Evolutionary conservation across 2,888 invertebrate genomes (phyloP).

Genomic region (Apamea crenata): DNA sequence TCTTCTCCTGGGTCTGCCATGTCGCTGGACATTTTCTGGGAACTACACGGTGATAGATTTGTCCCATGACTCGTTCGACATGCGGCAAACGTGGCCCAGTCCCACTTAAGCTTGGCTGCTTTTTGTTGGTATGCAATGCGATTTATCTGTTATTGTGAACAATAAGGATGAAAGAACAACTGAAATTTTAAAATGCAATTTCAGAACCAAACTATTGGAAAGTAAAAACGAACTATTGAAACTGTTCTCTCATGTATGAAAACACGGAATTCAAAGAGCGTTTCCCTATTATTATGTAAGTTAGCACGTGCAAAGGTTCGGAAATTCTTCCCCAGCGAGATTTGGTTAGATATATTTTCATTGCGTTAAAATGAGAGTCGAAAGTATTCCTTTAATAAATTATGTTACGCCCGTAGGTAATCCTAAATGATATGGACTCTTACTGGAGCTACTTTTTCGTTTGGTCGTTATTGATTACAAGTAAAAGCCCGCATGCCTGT

Average conservation of each 20-base stretch:
- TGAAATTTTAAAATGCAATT: neutral
- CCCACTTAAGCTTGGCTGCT: neutral
- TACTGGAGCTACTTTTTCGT: constrained; percentile 23
- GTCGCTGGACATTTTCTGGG: neutral
- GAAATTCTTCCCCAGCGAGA: constrained; percentile 9
- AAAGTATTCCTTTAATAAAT: constrained; percentile 35
- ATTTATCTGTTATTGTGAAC: neutral
- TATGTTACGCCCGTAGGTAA: constrained; percentile 19
- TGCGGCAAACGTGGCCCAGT: neutral
- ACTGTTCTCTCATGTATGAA: constrained; percentile 15
- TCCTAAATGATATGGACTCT: constrained; percentile 30
- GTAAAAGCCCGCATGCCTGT: constrained; percentile 67
- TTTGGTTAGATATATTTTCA: constrained; percentile 34
- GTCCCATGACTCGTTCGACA: neutral
- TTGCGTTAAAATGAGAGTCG: constrained; percentile 8
- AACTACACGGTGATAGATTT: neutral
- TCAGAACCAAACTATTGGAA: neutral
- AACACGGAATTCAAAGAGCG: constrained; percentile 19
- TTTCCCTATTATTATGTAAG: constrained; percentile 34
- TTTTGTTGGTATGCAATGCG: neutral
- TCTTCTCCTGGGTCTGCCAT: neutral
- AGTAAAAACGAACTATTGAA: constrained; percentile 11
- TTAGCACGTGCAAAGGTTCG: constrained; percentile 20
- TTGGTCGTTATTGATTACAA: constrained; percentile 65
- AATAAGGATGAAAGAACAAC: neutral